These are phyloP conservation scores for Hassar affinis DNA, from an alignment of 2,113 vertebrate species.

Conservation along the genomic window DNA sequence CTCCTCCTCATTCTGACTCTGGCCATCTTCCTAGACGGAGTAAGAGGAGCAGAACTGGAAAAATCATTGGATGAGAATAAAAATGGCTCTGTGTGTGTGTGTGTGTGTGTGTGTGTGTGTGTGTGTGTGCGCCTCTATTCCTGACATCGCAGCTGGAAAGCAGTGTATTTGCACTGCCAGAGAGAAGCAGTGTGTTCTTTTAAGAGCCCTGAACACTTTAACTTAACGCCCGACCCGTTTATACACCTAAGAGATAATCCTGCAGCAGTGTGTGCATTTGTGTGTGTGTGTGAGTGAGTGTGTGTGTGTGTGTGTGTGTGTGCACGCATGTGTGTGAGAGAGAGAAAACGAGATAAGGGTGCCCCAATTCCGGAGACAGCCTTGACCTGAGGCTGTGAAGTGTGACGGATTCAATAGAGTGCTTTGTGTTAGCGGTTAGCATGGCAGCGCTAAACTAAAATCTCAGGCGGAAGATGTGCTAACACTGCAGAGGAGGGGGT, in stretches of 20 bases:
- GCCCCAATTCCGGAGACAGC: conserved; percentile 1
- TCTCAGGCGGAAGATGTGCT: not conserved
- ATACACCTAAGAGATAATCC: conserved; percentile 12
- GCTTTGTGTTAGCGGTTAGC: conserved; percentile 3
- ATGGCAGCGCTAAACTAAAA: not conserved
- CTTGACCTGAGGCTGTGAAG: not conserved
- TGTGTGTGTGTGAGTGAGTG: not conserved
- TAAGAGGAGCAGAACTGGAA: not conserved
- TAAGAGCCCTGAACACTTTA: not conserved
- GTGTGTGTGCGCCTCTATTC: not conserved
- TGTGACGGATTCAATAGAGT: not conserved
- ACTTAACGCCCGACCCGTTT: not conserved
- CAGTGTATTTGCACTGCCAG: not conserved
- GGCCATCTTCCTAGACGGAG: not conserved
- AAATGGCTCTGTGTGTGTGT: not conserved
- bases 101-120: conserved; percentile 9
- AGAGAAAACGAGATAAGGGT: not conserved
- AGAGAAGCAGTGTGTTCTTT: not conserved
- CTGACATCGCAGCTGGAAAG: not conserved
- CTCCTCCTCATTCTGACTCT: not conserved
- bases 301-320: not conserved
- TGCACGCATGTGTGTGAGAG: too few species aligned
- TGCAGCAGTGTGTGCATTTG: not conserved
- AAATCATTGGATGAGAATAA: not conserved
- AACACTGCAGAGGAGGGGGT: not conserved